These are phyloP conservation scores for Tenthredo livida DNA, from an alignment of 2,888 invertebrate species.

Conservation along the genomic window DNA sequence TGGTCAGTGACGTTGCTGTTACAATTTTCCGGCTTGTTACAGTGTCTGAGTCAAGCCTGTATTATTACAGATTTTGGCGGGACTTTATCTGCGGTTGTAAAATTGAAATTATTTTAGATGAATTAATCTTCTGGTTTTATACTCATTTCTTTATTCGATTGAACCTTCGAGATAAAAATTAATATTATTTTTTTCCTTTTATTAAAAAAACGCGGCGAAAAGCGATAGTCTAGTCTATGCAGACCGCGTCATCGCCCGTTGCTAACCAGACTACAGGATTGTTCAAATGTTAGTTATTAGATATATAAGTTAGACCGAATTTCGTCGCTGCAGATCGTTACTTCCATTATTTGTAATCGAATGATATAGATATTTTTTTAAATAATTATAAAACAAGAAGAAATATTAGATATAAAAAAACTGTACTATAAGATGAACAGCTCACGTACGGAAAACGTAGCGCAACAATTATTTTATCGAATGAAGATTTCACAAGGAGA, in stretches of 20 bases:
- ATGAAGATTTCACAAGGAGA: neutral
- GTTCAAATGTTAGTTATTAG: conserved; percentile 26
- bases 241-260: neutral
- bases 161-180: too few relatives aligned
- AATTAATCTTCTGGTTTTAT: neutral
- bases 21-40: neutral
- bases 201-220: neutral
- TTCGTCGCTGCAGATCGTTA: neutral
- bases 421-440: neutral
- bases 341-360: neutral
- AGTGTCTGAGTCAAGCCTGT: neutral
- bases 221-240: neutral
- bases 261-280: conserved; percentile 38
- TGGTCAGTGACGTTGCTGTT: neutral
- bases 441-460: neutral
- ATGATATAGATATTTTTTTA: neutral
- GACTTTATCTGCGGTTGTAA: neutral
- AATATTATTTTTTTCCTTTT: neutral
- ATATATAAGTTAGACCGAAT: neutral
- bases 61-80: conserved; percentile 5
- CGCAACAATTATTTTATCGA: conserved; percentile 14
- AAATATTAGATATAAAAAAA: neutral
- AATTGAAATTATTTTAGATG: neutral
- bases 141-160: neutral
- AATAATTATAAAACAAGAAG: neutral